Percentiles rank a stretch among this genome's conserved stretches.
phyloP scores from a whole-genome alignment of 37 sponge, comb jelly and placozoan species.

The Chondrilla cf. caribensis region DNA sequence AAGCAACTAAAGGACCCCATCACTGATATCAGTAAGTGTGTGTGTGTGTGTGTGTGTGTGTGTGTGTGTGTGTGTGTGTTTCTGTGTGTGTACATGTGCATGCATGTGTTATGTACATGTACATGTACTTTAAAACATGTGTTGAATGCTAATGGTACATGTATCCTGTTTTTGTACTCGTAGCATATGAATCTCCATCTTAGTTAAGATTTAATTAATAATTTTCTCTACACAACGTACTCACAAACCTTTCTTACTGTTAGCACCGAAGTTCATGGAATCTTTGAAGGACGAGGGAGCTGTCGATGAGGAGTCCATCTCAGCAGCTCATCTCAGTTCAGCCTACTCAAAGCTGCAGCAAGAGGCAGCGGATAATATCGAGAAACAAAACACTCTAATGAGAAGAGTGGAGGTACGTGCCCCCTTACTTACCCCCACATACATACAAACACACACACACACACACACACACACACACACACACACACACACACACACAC shows the following conservation, averaged over 20 bases:
- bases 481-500: too few relatives aligned
- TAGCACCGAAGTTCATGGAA: conserved; percentile 76
- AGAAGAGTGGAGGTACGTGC: conserved; percentile 14
- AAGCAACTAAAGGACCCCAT: conserved; percentile 60
- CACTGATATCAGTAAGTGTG: conserved; percentile 58
- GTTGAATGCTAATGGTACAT: too few relatives aligned
- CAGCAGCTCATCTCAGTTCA: conserved; percentile 62
- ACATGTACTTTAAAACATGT: too few relatives aligned
- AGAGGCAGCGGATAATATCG: conserved; percentile 50
- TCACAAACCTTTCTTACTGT: too few relatives aligned
- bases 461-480: too few relatives aligned
- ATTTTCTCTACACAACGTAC: too few relatives aligned
- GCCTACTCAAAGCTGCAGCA: conserved; percentile 70
- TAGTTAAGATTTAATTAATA: too few relatives aligned
- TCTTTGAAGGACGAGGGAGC: conserved; percentile 74
- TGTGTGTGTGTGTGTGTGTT: background rate
- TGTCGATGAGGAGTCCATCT: conserved; percentile 76
- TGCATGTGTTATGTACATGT: too few relatives aligned
- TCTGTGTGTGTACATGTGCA: background rate
- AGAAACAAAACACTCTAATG: conserved; percentile 36
- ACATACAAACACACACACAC: too few relatives aligned
- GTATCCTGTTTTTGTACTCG: too few relatives aligned
- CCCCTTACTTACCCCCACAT: too few relatives aligned
- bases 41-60: background rate
- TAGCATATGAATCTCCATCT: too few relatives aligned